Conservation (phyloP, 2,797 vertebrate genomes). For the Coregonus sp. region DNA sequence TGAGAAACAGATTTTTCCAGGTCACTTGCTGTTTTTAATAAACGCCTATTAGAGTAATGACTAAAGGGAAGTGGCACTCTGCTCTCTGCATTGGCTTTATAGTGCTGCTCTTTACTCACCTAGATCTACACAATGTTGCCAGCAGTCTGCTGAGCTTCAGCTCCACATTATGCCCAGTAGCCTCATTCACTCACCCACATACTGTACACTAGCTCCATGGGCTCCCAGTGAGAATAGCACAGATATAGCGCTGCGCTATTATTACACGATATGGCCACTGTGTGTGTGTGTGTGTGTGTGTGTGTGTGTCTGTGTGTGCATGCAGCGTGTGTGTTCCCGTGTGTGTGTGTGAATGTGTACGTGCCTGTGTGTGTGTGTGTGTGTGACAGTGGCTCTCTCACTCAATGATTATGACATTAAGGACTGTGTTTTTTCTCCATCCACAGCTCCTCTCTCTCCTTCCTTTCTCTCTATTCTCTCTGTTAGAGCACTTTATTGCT, state of each 20-base stretch:
- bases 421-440: neutral
- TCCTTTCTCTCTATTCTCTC: constrained; percentile 7
- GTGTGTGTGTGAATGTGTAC: neutral
- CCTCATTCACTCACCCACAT: constrained; percentile 29
- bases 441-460: neutral
- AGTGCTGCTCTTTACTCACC: constrained; percentile 10
- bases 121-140: constrained; percentile 28
- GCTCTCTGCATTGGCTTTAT: constrained; percentile 29
- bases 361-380: neutral
- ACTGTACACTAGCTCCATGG: constrained; percentile 1
- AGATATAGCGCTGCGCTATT: constrained; percentile 7
- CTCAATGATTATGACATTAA: neutral
- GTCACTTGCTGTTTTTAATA: constrained; percentile 61
- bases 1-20: constrained; percentile 48
- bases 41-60: constrained; percentile 52
- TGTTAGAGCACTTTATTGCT: neutral
- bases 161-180: constrained; percentile 20
- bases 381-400: neutral
- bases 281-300: constrained; percentile 1
- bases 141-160: constrained; percentile 22
- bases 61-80: constrained; percentile 30
- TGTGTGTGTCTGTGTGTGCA: neutral
- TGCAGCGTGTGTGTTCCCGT: neutral
- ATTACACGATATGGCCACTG: constrained; percentile 11
- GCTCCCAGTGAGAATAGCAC: constrained; percentile 19